Conservation (phyloP, 2,113 vertebrate species). For the Xiphias gladius region DNA sequence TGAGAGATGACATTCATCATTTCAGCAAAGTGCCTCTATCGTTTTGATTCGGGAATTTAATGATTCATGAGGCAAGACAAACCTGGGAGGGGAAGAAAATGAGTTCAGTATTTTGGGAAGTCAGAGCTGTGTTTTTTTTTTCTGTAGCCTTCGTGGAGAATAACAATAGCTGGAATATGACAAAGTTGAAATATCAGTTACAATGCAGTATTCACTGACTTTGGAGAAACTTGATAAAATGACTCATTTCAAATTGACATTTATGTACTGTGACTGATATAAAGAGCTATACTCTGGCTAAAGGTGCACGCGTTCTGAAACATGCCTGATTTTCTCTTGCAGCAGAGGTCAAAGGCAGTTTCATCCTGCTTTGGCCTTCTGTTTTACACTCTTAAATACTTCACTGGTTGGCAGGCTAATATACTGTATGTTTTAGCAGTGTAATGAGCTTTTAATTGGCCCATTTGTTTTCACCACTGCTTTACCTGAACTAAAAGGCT, state of each 20-base stretch:
- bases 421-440: slow-evolving; percentile 51
- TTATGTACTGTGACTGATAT: background rate
- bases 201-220: slow-evolving; percentile 5
- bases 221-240: slow-evolving; percentile 12
- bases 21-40: slow-evolving; percentile 32
- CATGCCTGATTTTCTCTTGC: slow-evolving; percentile 13
- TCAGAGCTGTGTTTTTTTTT: slow-evolving; percentile 22
- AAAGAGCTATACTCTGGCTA: background rate
- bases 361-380: background rate
- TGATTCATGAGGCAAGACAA: slow-evolving; percentile 64
- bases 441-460: slow-evolving; percentile 73
- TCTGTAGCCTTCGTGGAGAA: slow-evolving; percentile 30
- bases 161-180: slow-evolving; percentile 40
- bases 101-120: slow-evolving; percentile 43
- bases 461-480: slow-evolving; percentile 68
- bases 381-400: slow-evolving; percentile 24
- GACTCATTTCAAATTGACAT: background rate
- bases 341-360: slow-evolving; percentile 14
- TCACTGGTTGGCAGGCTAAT: slow-evolving; percentile 35
- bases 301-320: slow-evolving; percentile 52
- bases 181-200: background rate
- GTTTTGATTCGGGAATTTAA: slow-evolving; percentile 57
- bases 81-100: slow-evolving; percentile 16
- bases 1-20: slow-evolving; percentile 51
- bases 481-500: slow-evolving; percentile 72